phyloP scores from a whole-genome alignment of 2,888 invertebrate species.

The Thysanoteuthis rhombus region DNA sequence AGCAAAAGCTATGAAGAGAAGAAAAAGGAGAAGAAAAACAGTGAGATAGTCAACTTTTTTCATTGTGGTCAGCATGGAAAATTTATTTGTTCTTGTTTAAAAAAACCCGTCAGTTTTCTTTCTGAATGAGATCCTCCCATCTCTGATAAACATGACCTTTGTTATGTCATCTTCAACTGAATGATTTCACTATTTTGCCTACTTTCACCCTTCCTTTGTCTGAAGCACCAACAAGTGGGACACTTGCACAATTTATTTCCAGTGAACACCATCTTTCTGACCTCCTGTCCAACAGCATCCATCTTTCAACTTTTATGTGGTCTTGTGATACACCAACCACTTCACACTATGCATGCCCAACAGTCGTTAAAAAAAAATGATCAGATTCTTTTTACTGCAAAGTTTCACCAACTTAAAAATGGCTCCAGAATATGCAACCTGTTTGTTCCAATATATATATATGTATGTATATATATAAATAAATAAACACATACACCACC shows the following conservation, averaged over 20 bases:
- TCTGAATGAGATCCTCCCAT: not conserved
- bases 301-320: not conserved
- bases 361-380: too few relatives aligned
- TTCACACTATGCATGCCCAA: not conserved
- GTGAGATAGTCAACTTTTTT: not conserved
- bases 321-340: not conserved
- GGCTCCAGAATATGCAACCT: not conserved
- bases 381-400: not conserved
- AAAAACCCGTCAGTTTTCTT: not conserved
- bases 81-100: not conserved
- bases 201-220: not conserved
- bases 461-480: too few relatives aligned
- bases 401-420: not conserved
- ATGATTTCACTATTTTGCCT: not conserved
- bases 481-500: too few relatives aligned
- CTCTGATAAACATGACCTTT: not conserved
- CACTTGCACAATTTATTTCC: not conserved
- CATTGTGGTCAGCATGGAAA: not conserved
- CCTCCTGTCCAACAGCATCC: not conserved
- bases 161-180: not conserved
- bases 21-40: not conserved
- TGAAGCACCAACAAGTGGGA: not conserved
- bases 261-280: not conserved
- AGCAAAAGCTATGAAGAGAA: not conserved
- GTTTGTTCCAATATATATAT: not conserved